Base-by-base conservation (phyloP, 2,113 vertebrate genomes). In the Australoheros scitulus region DNA sequence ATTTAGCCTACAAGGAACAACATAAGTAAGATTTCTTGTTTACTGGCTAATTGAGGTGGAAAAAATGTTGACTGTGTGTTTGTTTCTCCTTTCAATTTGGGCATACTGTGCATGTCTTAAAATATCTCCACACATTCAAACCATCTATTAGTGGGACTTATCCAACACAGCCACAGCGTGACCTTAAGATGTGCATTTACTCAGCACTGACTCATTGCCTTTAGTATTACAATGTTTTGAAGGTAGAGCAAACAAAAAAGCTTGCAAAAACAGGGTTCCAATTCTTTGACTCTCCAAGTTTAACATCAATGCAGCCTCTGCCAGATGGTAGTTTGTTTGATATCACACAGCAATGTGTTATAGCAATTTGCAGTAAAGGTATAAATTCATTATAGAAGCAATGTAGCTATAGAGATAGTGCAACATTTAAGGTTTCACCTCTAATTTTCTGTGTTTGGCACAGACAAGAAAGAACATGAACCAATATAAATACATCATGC, bases 1-100 rank as follows among this genome's bases (percentile, higher is more conserved):
- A 92, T 93, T 93, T 88, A 85, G 83, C 81, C 82, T 72, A 84
- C 47, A 86, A 43, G 59, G n/a, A 60, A 36, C 52, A 41, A 58
- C 78, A 83, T 61, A 65, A 88, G 88, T 78, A 38, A 57, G 59
- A 55, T 82, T 82, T 60, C 43, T 78, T 80, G 79, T 91, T 79
- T 76, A 63, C 65, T 84, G 82, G 60, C 76, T 80, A 63, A 82
- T 1, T 75, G 26, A 81, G 20, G 74, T 79, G 22, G 47, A 82
- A 81, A 88, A 80, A 70, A 80, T 52, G 80, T 77, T 24, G 32
- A 83, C 85, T 20, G 11, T 20, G 29, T 84, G 8, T 84, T 88
- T 81, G 65, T 88, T 87, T 81, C 64, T 61, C 11, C 59, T 85
- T 79, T 55, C 41, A 80, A 18, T 26, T 65, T 74, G 57, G 36